Percentiles rank a stretch among this genome's conserved stretches.
These are phyloP conservation scores for Ceramica pisi DNA, from an alignment of 2,888 invertebrate genomes.

Conservation along the genomic window DNA sequence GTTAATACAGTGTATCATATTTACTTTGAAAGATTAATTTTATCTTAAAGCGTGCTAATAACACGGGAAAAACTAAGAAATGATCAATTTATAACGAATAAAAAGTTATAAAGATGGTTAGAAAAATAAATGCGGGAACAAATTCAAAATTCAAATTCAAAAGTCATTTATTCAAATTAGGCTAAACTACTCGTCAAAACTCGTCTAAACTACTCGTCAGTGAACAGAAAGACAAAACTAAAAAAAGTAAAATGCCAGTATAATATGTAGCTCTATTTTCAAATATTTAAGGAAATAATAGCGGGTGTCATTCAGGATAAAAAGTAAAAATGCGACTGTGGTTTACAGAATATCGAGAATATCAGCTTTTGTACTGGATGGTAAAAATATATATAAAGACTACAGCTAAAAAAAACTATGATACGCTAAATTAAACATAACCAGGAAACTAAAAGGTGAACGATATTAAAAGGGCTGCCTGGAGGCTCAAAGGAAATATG, in stretches of 20 bases:
- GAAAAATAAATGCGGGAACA: background rate
- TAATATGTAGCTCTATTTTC: constrained; percentile 6
- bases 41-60: constrained; percentile 1
- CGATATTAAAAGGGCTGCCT: constrained; percentile 72
- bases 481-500: constrained; percentile 75
- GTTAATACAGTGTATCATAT: constrained; percentile 55
- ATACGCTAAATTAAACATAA: constrained; percentile 66
- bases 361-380: constrained; percentile 71
- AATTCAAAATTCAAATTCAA: too few species aligned
- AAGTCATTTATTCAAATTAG: too few species aligned
- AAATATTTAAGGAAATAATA: constrained; percentile 5
- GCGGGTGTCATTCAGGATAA: constrained; percentile 27
- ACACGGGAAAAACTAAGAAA: background rate
- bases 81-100: background rate
- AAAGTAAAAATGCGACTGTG: background rate
- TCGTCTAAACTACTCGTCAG: background rate
- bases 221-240: too few species aligned
- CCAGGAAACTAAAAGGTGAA: constrained; percentile 67
- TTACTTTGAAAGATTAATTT: constrained; percentile 1
- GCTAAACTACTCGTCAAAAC: too few species aligned
- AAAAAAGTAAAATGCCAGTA: background rate
- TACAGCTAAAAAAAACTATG: constrained; percentile 36
- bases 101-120: background rate
- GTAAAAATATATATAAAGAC: constrained; percentile 46
- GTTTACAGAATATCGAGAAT: constrained; percentile 26